Conservation (phyloP, 2,888 invertebrate genomes). For the Zhuqinia jingwanae region DNA sequence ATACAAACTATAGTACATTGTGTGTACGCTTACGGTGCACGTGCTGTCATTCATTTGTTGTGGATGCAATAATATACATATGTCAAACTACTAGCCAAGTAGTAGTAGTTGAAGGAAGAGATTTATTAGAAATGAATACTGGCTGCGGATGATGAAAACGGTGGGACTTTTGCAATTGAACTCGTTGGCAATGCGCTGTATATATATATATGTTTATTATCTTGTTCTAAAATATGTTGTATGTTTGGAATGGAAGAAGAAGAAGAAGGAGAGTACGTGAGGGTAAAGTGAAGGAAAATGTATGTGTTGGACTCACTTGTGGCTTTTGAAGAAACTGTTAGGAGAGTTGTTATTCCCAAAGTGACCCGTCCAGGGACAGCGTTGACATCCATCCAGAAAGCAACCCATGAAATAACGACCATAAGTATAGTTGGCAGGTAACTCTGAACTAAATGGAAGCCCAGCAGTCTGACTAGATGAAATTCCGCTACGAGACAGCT, state of each 20-base stretch:
- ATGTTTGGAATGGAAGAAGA: no score
- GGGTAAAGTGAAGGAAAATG: neutral
- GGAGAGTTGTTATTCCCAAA: conserved; percentile 81
- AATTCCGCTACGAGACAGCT: conserved; percentile 83
- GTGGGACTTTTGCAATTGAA: neutral
- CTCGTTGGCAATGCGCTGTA: neutral
- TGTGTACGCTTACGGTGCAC: no score
- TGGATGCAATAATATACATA: no score
- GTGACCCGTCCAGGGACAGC: conserved; percentile 83
- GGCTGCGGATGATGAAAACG: neutral
- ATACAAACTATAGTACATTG: no score
- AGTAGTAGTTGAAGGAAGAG: no score
- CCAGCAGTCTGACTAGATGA: conserved; percentile 82
- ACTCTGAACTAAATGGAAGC: conserved; percentile 83
- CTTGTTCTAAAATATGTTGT: no score
- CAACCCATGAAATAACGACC: conserved; percentile 83
- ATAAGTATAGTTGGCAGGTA: conserved; percentile 84
- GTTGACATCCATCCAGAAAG: conserved; percentile 82
- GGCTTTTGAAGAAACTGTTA: conserved; percentile 82
- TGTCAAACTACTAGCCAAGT: no score
- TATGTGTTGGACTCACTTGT: conserved; percentile 81
- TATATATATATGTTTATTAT: neutral
- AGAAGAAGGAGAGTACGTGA: no score
- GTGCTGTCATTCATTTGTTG: no score
- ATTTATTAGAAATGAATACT: neutral